Conservation (phyloP, 2,888 invertebrate species). For the Urechis unicinctus region DNA sequence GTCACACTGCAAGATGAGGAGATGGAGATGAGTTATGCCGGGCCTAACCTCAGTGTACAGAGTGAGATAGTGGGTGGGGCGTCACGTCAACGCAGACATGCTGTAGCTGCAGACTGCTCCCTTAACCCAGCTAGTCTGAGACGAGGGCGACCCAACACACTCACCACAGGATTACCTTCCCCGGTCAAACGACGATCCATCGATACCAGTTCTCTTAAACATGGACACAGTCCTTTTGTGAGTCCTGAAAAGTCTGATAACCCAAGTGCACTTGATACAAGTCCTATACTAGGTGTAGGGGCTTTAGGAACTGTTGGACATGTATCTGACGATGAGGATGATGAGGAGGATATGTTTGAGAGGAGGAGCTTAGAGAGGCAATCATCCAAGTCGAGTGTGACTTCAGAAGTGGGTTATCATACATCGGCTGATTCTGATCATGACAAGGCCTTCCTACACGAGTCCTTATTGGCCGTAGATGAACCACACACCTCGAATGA, state of each 20-base stretch:
- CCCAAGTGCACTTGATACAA: slow-evolving; percentile 16
- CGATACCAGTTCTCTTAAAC: too few species aligned
- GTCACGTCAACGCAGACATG: background rate
- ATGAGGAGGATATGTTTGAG: background rate
- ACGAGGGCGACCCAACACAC: slow-evolving; percentile 37
- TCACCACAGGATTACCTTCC: slow-evolving; percentile 28
- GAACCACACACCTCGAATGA: background rate
- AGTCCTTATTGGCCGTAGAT: slow-evolving; percentile 8
- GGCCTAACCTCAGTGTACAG: background rate
- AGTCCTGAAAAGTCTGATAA: background rate
- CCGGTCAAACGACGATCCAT: slow-evolving; percentile 7
- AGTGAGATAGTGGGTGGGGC: background rate
- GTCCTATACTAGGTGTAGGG: slow-evolving; percentile 12
- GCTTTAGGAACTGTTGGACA: background rate
- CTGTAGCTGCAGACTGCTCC: too few species aligned
- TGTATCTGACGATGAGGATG: background rate
- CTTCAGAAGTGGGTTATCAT: background rate
- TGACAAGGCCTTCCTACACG: slow-evolving; percentile 18
- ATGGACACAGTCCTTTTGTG: too few species aligned
- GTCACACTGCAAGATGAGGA: background rate
- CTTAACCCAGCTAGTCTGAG: background rate
- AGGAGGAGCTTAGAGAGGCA: background rate
- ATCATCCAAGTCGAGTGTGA: background rate
- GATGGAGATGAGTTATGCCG: background rate
- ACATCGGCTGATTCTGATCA: slow-evolving; percentile 7